Evolutionary conservation across 2,113 vertebrate genomes (phyloP).

Genomic region (Entelurus aequoreus): DNA sequence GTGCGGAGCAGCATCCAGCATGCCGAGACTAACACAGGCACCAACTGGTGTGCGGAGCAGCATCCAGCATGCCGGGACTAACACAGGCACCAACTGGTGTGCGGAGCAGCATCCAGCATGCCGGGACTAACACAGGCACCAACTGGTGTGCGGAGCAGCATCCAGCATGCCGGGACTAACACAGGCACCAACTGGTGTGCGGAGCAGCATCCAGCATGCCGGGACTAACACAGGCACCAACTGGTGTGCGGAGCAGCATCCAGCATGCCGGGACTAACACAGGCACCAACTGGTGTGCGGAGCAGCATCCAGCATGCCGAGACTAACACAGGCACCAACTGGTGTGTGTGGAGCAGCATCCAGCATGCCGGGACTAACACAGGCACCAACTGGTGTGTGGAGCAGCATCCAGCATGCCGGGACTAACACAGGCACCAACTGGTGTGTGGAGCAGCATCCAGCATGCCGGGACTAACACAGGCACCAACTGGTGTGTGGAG

Average conservation of each 20-base stretch:
- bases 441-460: background rate
- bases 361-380: background rate
- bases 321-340: conserved; percentile 1
- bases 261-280: background rate
- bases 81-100: background rate
- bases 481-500: background rate
- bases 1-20: background rate
- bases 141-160: background rate
- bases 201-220: background rate
- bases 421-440: background rate
- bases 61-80: background rate
- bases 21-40: background rate
- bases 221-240: background rate
- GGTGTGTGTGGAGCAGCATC: background rate
- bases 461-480: background rate
- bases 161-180: background rate
- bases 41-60: background rate
- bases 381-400: background rate
- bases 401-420: background rate
- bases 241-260: background rate
- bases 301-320: background rate
- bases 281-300: background rate
- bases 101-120: background rate
- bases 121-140: background rate
- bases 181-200: background rate